Evolutionary conservation across 2,888 invertebrate species (phyloP), one percentile per base, ranked within the genome.

Genomic region (Pyrgus malvae): DNA sequence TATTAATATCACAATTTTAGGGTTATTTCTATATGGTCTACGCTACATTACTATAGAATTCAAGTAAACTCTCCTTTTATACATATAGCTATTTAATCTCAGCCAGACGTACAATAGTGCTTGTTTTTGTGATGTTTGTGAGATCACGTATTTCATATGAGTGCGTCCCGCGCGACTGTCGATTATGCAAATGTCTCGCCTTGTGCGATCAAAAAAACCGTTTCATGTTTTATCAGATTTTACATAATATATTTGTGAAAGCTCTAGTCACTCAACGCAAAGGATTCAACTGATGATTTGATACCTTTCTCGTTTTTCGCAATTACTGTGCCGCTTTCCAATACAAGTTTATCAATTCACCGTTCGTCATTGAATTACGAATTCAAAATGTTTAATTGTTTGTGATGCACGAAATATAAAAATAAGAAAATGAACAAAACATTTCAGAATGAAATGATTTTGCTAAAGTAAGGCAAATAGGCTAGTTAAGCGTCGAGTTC

Each of bases 401-500:
- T 7, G 5, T 11, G 12, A 6, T 16, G 16, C 2, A 16, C 19
- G 19, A 21, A 33, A 46, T 14, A 23, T 16, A 14, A 33, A 19
- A 29, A 44, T 2, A 3, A 7, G 19, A 21, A 21, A 23, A n/a
- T 40, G 8, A 12, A 11, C 19, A 11, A 19, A 33, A 33, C 40
- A 21, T 16, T 21, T 23, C 9, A 23, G 14, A 46, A 23, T 16
- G 16, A 35, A 21, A 14, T 35, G 25, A 11, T 51, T 44, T 17
- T 31, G 25, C 35, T 33, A 46, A 31, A 44, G 44, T 29, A 44
- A 44, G 8, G 40, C 46, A 40, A 48, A 45, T 29, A 46, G 21
- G 38, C 31, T 38, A 46, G 45, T 48, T 46, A 41, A 54, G 54
- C 37, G 46, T 40, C 46, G 53, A 29, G 17, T 45, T 45, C 33